A percentile compares a stretch with the other conserved stretches of the same genome.
Conservation (phyloP, 2,888 invertebrate species). For the Caenorhabditis japonica region DNA sequence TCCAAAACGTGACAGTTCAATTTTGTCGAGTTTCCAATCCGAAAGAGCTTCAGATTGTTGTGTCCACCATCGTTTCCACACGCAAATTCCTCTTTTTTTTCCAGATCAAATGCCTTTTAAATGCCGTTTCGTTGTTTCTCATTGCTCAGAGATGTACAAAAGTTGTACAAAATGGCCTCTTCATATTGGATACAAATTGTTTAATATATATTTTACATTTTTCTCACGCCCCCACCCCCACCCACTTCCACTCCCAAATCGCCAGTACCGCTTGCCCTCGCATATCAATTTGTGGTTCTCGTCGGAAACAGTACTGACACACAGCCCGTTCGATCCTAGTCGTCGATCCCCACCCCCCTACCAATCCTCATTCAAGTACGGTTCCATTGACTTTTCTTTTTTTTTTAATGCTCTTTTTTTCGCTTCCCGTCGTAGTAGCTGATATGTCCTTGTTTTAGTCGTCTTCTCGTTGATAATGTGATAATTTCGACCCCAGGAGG, state of each 20-base stretch:
- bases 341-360: background rate
- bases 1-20: too few species aligned
- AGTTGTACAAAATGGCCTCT: constrained; percentile 29
- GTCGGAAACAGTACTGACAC: too few species aligned
- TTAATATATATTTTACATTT: too few species aligned
- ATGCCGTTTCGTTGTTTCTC: background rate
- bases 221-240: background rate
- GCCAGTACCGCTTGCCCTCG: constrained; percentile 42
- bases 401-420: background rate
- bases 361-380: constrained; percentile 31
- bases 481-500: constrained; percentile 11
- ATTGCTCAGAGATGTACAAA: constrained; percentile 30
- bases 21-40: too few species aligned
- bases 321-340: constrained; percentile 9
- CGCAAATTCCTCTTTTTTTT: constrained; percentile 3
- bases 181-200: constrained; percentile 18
- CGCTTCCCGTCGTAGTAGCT: constrained; percentile 8
- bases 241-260: constrained; percentile 1
- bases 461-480: constrained; percentile 13
- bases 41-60: too few species aligned
- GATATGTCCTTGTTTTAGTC: too few species aligned
- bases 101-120: constrained; percentile 46
- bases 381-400: constrained; percentile 3
- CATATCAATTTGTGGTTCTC: constrained; percentile 31
- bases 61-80: background rate